Evolutionary conservation across 2,888 invertebrate genomes (phyloP).

Genomic region (Tenthredo mesomela): DNA sequence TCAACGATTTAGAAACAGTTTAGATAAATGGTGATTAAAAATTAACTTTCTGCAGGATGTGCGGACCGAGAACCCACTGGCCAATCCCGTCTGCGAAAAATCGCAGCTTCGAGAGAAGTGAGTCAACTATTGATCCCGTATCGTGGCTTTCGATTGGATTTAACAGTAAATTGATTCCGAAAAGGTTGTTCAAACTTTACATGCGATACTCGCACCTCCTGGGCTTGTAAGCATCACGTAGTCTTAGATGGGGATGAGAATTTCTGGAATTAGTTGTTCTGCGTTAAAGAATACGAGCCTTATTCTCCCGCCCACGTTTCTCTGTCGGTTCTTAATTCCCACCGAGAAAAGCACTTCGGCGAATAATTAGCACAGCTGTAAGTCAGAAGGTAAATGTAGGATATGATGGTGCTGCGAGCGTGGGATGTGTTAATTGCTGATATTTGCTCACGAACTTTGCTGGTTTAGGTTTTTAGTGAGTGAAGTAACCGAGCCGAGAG

Average conservation of each 20-base stretch:
- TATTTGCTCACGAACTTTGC: slow-evolving; percentile 32
- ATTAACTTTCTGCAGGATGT: background rate
- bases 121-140: background rate
- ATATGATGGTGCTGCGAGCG: background rate
- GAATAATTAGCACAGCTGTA: slow-evolving; percentile 39
- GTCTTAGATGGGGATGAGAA: background rate
- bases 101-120: background rate
- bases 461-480: background rate
- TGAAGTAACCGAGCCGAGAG: background rate
- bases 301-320: background rate
- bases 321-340: slow-evolving; percentile 16
- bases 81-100: background rate
- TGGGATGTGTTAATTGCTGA: slow-evolving; percentile 36
- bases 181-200: background rate
- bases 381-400: background rate
- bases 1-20: background rate
- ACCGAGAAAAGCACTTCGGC: slow-evolving; percentile 23
- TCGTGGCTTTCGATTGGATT: too few relatives aligned
- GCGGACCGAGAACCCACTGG: background rate
- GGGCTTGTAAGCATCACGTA: background rate
- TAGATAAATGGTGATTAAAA: background rate
- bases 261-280: background rate
- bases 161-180: too few relatives aligned
- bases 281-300: background rate
- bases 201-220: background rate